Percentiles rank a stretch among this genome's conserved stretches.
phyloP scores from a whole-genome alignment of 1,140 invertebrate species.

The Arion vulgaris region DNA sequence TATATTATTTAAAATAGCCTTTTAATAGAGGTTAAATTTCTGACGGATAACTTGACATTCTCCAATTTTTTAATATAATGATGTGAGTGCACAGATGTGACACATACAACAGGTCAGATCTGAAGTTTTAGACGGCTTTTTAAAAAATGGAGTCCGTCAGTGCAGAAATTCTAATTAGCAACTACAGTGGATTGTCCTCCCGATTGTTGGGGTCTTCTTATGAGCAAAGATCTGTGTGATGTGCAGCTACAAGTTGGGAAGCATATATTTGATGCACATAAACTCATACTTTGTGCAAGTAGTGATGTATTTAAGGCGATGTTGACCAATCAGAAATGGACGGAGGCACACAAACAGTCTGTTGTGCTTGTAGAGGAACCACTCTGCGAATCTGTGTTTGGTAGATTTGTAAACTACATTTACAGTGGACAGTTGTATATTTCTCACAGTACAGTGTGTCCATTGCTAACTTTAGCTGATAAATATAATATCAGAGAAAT shows the following conservation, averaged over 20 bases:
- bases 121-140: no score
- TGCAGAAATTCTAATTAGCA: slow-evolving; percentile 31
- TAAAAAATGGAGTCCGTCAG: not conserved
- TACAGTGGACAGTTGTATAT: slow-evolving; percentile 93
- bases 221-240: slow-evolving; percentile 81
- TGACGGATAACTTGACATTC: no score
- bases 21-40: no score
- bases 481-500: slow-evolving; percentile 96
- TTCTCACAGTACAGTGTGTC: slow-evolving; percentile 85
- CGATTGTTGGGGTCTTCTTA: slow-evolving; percentile 3
- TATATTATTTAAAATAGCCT: no score
- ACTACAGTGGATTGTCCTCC: slow-evolving; percentile 20
- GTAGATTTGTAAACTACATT: slow-evolving; percentile 78
- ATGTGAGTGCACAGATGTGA: no score
- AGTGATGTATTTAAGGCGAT: slow-evolving; percentile 98
- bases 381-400: slow-evolving; percentile 68
- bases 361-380: slow-evolving; percentile 89
- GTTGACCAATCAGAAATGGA: slow-evolving; percentile 95
- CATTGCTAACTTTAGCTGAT: slow-evolving; percentile 89
- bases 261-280: slow-evolving; percentile 88
- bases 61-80: no score
- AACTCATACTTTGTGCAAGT: slow-evolving; percentile 92
- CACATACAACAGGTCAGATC: no score
- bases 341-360: slow-evolving; percentile 87
- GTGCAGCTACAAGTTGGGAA: slow-evolving; percentile 86